Percentiles rank a stretch among this genome's conserved stretches.
These are phyloP conservation scores for Rhinolophus sinicus DNA, from an alignment of 2,113 vertebrate genomes.

Conservation along the genomic window DNA sequence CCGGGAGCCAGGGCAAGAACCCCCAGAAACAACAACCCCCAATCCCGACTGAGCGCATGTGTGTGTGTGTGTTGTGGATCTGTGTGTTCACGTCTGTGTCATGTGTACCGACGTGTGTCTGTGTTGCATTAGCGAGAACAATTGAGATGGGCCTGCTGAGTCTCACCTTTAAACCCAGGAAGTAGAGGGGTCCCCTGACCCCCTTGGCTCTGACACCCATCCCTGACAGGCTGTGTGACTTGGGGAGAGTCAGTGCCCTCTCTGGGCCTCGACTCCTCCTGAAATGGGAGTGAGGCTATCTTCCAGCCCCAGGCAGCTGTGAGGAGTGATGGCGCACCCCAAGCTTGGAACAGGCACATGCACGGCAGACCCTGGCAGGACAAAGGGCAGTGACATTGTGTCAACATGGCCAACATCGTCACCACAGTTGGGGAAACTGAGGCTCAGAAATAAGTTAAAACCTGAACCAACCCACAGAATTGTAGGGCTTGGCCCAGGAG, in stretches of 20 bases:
- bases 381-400: rapidly evolving
- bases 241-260: neutral
- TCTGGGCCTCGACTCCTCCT: neutral
- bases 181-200: neutral
- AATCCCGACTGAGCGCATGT: rapidly evolving
- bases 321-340: neutral
- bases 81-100: neutral
- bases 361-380: too few relatives aligned
- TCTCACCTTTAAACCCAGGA: neutral
- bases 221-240: neutral
- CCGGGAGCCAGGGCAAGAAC: neutral
- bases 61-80: too few relatives aligned
- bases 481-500: neutral
- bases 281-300: neutral
- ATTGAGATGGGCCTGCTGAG: neutral
- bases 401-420: neutral
- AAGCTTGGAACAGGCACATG: rapidly evolving
- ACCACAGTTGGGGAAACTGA: neutral
- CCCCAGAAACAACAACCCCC: neutral
- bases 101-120: neutral
- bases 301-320: neutral
- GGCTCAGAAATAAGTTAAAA: neutral
- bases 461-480: neutral
- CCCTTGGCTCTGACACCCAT: neutral
- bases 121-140: rapidly evolving